Evolutionary conservation across 2,113 vertebrate genomes (phyloP), one percentile per base, ranked within the genome.

Genomic region (Cryptomyrus ogoouensis): DNA sequence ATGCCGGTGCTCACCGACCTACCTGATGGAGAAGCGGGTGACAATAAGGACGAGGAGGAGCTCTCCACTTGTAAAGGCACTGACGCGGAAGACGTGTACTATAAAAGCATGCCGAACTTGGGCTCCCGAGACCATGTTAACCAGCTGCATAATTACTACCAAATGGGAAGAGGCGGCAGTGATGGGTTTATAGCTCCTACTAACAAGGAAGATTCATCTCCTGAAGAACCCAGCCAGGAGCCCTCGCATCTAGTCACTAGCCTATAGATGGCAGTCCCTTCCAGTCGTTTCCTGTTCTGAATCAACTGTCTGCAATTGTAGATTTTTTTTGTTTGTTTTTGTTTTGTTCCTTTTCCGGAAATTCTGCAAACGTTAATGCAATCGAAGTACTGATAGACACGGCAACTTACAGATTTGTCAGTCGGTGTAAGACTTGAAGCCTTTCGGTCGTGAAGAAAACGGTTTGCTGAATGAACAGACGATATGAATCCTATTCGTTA

Each of bases 81-180:
- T 17, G 97, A 99, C 27, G 92, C 95, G 2, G 98, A 99, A 0
- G 98, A 99, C n/a, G 97, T 98, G 91, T 99, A 98, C 95, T 99
- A 98, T 94, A 99, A 99, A 95, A 99, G 98, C 95, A 99, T 99
- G 98, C 98, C 98, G 92, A 99, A 99, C 95, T 94, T 99, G 74
- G 98, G 98, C 95, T 97, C 97, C 94, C 95, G 97, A 92, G 98
- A 97, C 93, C 98, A 99, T 91, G 94, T 98, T 88, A 98, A 98
- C 90, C 97, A 98, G 95, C 97, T 99, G 92, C 98, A 99, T 94
- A 97, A 95, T 94, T 99, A 99, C 95, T 99, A 99, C 95, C 98
- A 98, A 95, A 97, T 99, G 95, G 98, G 98, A 31, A 97, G 98
- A 2, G 98, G 98, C 89, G 98, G 98, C 95, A 99, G 98, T 58